Conservation (phyloP, 2,888 invertebrate genomes). For the Eupithecia subfuscata region DNA sequence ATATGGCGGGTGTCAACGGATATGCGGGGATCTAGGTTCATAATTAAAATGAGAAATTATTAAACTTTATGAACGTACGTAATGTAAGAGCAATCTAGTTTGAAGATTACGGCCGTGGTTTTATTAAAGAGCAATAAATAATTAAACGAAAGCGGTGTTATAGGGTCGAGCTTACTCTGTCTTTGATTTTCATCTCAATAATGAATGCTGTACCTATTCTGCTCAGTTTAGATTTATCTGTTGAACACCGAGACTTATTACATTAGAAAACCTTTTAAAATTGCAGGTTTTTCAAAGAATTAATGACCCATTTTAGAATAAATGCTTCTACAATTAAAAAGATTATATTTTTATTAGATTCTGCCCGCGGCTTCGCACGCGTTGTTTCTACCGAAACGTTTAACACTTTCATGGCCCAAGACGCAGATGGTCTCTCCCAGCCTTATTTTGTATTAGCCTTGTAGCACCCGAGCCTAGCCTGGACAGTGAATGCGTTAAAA, state of each 20-base stretch:
- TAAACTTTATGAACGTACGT: background rate
- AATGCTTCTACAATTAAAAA: background rate
- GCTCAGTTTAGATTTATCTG: no score
- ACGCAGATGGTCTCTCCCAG: no score
- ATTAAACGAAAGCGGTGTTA: background rate
- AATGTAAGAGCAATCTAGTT: background rate
- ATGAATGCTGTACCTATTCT: background rate
- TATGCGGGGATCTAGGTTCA: background rate
- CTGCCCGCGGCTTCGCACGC: no score
- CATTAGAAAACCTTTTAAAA: background rate
- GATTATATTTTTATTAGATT: background rate
- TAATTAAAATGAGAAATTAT: constrained; percentile 1
- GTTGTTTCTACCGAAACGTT: no score
- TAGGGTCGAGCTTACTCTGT: background rate
- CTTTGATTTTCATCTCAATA: background rate
- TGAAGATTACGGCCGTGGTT: background rate
- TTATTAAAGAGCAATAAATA: background rate
- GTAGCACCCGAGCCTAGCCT: no score
- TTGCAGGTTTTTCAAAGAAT: background rate
- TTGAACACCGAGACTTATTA: background rate
- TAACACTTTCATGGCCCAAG: no score
- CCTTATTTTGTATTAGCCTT: no score
- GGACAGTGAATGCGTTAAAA: no score
- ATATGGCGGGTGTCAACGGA: background rate
- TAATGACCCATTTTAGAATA: no score